Evolutionary conservation across 2,113 vertebrate genomes (phyloP), one percentile per base, ranked within the genome.

Genomic region (Callaeas wilsoni): DNA sequence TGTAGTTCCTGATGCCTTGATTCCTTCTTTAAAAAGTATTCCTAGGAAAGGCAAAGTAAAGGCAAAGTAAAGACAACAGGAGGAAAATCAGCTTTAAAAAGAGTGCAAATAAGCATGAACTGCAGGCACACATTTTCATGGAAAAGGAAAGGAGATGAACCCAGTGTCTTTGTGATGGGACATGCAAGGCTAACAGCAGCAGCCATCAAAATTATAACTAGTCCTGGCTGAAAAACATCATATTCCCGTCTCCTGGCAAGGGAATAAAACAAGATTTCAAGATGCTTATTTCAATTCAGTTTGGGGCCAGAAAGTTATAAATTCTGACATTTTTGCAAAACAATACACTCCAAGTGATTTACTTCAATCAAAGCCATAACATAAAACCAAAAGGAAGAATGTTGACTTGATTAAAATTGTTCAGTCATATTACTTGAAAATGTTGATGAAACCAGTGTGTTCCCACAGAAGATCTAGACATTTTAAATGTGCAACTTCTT

Each of bases 371-470:
- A 89, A 90, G 88, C 84, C 80, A 90, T 53, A 90, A 64, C 73
- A 29, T 56, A 57, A 87, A 96, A 75, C 65, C 64, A 10, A 90
- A 88, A 93, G 84, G 69, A 96, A 82, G 93, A 95, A 96, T 62
- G 76, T 32, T 87, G 80, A 89, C 89, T 95, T 94, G 80, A 96
- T 95, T 95, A 93, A 95, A 97, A 89, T 79, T 87, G 93, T 79
- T 91, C 69, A 71, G 84, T 77, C 39, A 0, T 23, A 67, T 87
- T 74, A 77, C 77, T 85, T 13, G 8, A 87, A 95, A 93, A 96
- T 6, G 47, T 60, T 94, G 93, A 96, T 97, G 91, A 94, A 97
- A 95, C 49, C 96, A 97, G 70, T 20, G 81, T 95, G 96, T 84
- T 96, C 47, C 73, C 84, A 49, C 83, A 94, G 63, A 77, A 80